phyloP scores from a whole-genome alignment of 2,113 vertebrate genomes.

The Noturus placidus region DNA sequence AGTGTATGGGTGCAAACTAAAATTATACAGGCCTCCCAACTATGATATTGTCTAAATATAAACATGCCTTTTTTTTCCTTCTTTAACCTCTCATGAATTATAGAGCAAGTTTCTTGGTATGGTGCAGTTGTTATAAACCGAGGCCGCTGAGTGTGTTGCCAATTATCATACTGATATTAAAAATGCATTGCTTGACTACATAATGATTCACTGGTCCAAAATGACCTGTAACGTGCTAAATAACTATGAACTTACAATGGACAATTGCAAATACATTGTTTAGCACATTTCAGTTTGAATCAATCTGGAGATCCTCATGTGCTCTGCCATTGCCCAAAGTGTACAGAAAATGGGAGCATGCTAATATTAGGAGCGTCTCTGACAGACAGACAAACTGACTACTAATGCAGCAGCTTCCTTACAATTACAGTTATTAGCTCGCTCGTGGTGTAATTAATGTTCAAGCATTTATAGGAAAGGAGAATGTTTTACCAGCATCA shows the following conservation, averaged over 20 bases:
- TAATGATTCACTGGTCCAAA: background rate
- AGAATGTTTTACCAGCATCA: constrained; percentile 1
- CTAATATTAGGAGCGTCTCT: constrained; percentile 5
- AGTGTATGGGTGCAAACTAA: background rate
- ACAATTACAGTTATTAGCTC: constrained; percentile 16
- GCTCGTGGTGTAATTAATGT: constrained; percentile 4
- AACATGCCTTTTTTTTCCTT: background rate
- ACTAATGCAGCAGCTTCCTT: constrained; percentile 7
- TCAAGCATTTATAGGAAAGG: background rate
- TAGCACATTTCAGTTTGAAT: background rate
- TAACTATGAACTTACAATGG: background rate
- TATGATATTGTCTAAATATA: background rate
- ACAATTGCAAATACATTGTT: background rate
- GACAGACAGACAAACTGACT: background rate
- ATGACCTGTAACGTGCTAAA: background rate
- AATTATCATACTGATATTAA: background rate
- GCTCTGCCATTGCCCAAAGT: background rate
- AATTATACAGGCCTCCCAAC: background rate
- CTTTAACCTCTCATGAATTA: background rate
- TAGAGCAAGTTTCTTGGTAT: background rate
- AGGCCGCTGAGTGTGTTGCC: background rate
- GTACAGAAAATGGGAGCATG: background rate
- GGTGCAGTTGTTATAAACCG: background rate
- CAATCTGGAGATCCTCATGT: background rate
- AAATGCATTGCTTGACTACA: background rate